Conservation (phyloP, 2,888 invertebrate genomes). For the Eledona agricola region DNA sequence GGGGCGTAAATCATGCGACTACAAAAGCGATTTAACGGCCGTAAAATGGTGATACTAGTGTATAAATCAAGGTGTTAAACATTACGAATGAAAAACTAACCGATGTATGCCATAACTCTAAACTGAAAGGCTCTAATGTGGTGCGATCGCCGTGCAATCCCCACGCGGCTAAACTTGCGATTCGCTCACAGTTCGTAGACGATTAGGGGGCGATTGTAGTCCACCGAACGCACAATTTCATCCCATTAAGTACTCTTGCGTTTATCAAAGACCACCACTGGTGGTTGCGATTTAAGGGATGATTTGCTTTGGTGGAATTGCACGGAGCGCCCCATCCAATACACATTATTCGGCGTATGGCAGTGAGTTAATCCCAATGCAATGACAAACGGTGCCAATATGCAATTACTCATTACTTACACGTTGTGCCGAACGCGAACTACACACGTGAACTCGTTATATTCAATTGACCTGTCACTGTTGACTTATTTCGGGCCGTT, state of each 20-base stretch:
- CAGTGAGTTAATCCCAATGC: conserved; percentile 53
- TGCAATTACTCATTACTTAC: conserved; percentile 57
- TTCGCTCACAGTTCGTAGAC: background rate
- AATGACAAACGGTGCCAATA: conserved; percentile 56
- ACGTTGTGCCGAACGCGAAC: conserved; percentile 46
- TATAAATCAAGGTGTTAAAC: conserved; percentile 58
- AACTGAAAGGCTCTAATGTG: conserved; percentile 36
- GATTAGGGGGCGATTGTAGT: no score
- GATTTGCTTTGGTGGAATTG: conserved; percentile 20
- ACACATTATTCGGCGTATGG: conserved; percentile 33
- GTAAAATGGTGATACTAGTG: conserved; percentile 52
- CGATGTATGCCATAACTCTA: conserved; percentile 36
- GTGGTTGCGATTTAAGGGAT: no score
- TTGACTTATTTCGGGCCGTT: conserved; percentile 45
- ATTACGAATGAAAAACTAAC: conserved; percentile 56
- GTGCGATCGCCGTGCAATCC: conserved; percentile 16
- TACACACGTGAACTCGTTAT: conserved; percentile 45
- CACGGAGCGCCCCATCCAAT: conserved; percentile 2
- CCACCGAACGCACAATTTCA: no score
- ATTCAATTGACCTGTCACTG: conserved; percentile 54
- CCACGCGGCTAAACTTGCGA: conserved; percentile 2
- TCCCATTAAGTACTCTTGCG: no score
- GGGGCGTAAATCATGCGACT: conserved; percentile 52
- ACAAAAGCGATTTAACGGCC: conserved; percentile 56
- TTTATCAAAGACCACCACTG: no score